Base-by-base conservation (phyloP, 2,888 invertebrate genomes). In the Habroteleia sp. region DNA sequence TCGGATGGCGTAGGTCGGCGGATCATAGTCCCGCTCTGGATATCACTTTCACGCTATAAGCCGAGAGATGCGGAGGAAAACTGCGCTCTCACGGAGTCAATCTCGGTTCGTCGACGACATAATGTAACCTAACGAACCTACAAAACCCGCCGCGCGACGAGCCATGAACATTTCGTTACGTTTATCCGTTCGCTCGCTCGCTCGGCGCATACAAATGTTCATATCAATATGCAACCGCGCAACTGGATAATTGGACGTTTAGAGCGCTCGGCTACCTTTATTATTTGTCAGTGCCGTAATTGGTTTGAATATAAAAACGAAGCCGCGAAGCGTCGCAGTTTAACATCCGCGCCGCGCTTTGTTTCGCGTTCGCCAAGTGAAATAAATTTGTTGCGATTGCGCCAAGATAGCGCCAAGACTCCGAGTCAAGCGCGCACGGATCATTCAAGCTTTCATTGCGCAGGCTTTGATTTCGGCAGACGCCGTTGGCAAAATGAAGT, bases 21-120 rank as follows among this genome's bases (percentile, higher is more conserved):
- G 66, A 72, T 73, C 58, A 48, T 52, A 17, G 58, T 52, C 71
- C 68, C 63, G 74, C 68, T 62, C 74, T 78, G 82, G 81, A 54
- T 66, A 86, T 86, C 85, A 85, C 86, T 86, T 86, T 86, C 85
- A 85, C 85, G 84, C 82, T 11, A 13, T n/a, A 39, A 11, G 62
- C 82, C 13, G 20, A 25, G 41, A 29, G 62, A 62, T 29, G 62
- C 29, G 13, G 41, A 20, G 41, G 35, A 52, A 65, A 48, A 42
- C 11, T 16, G 23, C 75, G 83, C 83, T 87, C 87, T 83, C 86
- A 86, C 87, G 87, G 80, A 85, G 81, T 68, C 58, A 68, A 58
- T 65, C 66, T 44, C 27, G 25, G 50, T 48, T 27, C 29, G 27
- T 56, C 60, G 69, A 3, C 52, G 69, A 69, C 69, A 69, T 69